Evolutionary conservation across 1,140 invertebrate species (phyloP).

Genomic region (Laupala kohalensis): DNA sequence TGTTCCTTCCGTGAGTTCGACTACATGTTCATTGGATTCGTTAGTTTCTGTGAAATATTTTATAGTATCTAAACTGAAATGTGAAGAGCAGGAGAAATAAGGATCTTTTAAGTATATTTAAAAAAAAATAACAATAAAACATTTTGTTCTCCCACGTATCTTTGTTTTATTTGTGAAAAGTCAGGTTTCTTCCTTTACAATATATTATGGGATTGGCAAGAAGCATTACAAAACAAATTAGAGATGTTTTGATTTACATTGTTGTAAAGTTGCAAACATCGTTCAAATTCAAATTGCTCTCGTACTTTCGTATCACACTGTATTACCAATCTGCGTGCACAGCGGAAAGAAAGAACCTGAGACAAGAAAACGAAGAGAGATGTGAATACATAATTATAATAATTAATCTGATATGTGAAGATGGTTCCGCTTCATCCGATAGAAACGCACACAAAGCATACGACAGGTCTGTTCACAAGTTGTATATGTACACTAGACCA

Average conservation of each 20-base stretch:
- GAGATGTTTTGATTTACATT: background rate
- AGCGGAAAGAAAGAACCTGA: background rate
- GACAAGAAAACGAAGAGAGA: background rate
- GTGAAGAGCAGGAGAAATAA: too few species aligned
- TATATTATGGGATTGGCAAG: background rate
- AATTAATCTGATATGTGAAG: background rate
- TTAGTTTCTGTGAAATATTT: too few species aligned
- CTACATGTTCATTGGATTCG: too few species aligned
- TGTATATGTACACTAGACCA: background rate
- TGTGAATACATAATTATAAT: background rate
- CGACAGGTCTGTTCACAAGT: background rate
- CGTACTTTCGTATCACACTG: background rate
- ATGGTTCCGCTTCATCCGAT: background rate
- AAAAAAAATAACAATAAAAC: background rate
- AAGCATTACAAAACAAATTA: background rate
- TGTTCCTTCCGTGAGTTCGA: too few species aligned
- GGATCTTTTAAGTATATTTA: background rate
- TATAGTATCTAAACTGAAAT: too few species aligned
- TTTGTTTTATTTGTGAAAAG: background rate
- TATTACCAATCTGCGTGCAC: background rate
- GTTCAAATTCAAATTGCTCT: background rate
- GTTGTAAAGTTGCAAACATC: background rate
- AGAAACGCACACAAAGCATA: background rate
- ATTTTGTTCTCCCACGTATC: background rate
- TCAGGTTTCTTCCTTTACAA: background rate